These are phyloP conservation scores for Hyaena hyaena DNA, from an alignment of 2,113 vertebrate species.

Conservation along the genomic window DNA sequence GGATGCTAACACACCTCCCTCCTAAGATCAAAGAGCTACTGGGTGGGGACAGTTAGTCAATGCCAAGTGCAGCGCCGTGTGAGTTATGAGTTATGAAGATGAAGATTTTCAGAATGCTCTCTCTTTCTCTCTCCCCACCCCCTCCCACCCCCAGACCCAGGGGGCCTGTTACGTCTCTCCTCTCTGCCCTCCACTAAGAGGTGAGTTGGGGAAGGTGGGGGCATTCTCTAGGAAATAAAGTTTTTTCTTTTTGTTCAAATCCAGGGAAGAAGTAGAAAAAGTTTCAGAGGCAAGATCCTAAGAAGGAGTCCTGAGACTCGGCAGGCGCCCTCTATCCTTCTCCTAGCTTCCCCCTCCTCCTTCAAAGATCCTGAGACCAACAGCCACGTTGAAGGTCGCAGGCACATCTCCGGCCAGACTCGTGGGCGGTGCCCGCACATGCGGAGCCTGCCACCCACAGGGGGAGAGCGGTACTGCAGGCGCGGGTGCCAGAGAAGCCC, in stretches of 20 bases:
- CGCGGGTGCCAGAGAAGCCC: not conserved
- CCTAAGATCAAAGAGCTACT: not conserved
- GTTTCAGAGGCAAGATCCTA: not conserved
- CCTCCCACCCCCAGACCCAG: not conserved
- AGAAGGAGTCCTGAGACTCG: not conserved
- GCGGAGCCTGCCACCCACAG: slow-evolving; percentile 85
- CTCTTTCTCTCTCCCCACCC: not conserved
- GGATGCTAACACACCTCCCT: not conserved
- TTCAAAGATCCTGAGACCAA: not conserved
- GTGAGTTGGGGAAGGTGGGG: too few species aligned
- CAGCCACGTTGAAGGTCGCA: slow-evolving; percentile 67
- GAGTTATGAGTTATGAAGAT: not conserved
- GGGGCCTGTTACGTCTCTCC: not conserved
- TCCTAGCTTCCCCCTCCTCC: slow-evolving; percentile 16
- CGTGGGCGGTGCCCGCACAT: slow-evolving; percentile 59
- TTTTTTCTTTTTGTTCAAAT: not conserved
- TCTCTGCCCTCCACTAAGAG: not conserved
- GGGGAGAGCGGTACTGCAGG: slow-evolving; percentile 78
- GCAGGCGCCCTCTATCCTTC: not conserved
- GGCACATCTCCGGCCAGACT: fast-evolving
- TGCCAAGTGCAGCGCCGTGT: not conserved
- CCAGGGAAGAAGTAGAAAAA: not conserved
- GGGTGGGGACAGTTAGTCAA: not conserved
- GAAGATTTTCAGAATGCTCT: not conserved
- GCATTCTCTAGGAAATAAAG: not conserved